Evolutionary conservation across 2,113 vertebrate genomes (phyloP).

Genomic region (Mobula birostris): DNA sequence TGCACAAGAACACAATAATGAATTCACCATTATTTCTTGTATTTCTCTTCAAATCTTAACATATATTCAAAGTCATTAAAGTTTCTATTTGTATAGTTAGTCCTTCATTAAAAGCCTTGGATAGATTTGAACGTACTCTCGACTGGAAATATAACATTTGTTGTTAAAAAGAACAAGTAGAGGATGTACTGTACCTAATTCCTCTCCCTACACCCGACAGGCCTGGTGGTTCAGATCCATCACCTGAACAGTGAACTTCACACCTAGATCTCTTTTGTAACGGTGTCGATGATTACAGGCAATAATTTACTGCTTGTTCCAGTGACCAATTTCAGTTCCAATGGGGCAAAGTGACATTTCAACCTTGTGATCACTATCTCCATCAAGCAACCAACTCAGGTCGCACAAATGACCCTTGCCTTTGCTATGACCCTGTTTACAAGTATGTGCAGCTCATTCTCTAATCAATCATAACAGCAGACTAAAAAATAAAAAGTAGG

Average conservation of each 20-base stretch:
- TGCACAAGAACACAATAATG: conserved; percentile 3
- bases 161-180: not conserved
- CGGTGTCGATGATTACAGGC: conserved; percentile 14
- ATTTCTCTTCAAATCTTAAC: conserved; percentile 25
- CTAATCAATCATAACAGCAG: conserved; percentile 10
- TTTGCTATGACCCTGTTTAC: conserved; percentile 35
- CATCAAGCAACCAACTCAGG: conserved; percentile 30
- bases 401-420: conserved; percentile 26
- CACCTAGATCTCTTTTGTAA: conserved; percentile 22
- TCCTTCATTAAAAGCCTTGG: conserved; percentile 40
- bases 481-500: conserved; percentile 34
- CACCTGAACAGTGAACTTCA: conserved; percentile 28
- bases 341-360: conserved; percentile 30
- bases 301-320: conserved; percentile 28
- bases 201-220: conserved; percentile 8
- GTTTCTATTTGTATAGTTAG: conserved; percentile 45
- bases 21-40: conserved; percentile 20
- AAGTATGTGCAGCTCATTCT: conserved; percentile 11
- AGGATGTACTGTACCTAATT: not conserved
- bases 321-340: conserved; percentile 18
- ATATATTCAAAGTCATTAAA: conserved; percentile 22
- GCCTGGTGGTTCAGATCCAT: conserved; percentile 28
- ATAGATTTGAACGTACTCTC: conserved; percentile 35
- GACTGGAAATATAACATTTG: conserved; percentile 47
- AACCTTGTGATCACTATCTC: conserved; percentile 35